These are phyloP conservation scores for Tetramorium parvispinum DNA, from an alignment of 1,140 invertebrate species.

Conservation along the genomic window DNA sequence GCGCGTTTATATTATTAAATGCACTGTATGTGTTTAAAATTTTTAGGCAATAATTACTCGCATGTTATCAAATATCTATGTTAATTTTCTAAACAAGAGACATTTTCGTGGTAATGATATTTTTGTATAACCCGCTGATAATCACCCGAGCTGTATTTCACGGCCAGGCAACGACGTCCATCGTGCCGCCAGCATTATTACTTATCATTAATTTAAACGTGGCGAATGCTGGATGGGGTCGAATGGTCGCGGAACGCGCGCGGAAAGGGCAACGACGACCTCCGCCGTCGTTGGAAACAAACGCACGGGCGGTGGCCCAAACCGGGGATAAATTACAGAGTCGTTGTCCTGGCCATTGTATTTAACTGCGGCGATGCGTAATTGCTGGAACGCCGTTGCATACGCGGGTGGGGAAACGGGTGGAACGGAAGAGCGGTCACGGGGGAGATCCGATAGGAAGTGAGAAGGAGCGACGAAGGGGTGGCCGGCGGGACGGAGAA, in stretches of 20 bases:
- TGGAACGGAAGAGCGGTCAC: slow-evolving; percentile 39
- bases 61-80: background rate
- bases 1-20: background rate
- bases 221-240: slow-evolving; percentile 45
- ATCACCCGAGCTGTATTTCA: slow-evolving; percentile 57
- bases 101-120: background rate
- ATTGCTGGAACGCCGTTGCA: slow-evolving; percentile 81
- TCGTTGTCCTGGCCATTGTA: slow-evolving; percentile 83
- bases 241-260: slow-evolving; percentile 38
- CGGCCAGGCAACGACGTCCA: slow-evolving; percentile 52
- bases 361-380: slow-evolving; percentile 83
- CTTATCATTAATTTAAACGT: slow-evolving; percentile 75
- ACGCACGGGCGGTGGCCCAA: slow-evolving; percentile 70
- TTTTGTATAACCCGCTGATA: slow-evolving; percentile 42
- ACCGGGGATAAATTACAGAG: slow-evolving; percentile 83
- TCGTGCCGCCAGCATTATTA: slow-evolving; percentile 64
- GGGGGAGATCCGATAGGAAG: slow-evolving; percentile 48
- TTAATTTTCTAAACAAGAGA: background rate
- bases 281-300: slow-evolving; percentile 67
- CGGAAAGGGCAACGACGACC: slow-evolving; percentile 45
- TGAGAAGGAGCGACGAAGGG: slow-evolving; percentile 54
- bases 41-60: background rate
- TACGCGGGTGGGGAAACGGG: slow-evolving; percentile 28
- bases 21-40: background rate
- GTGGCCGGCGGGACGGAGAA: slow-evolving; percentile 61